Percentiles rank a stretch among this genome's conserved stretches.
These are phyloP conservation scores for Cebus imitator DNA, from an alignment of 2,113 vertebrate genomes.

Conservation along the genomic window DNA sequence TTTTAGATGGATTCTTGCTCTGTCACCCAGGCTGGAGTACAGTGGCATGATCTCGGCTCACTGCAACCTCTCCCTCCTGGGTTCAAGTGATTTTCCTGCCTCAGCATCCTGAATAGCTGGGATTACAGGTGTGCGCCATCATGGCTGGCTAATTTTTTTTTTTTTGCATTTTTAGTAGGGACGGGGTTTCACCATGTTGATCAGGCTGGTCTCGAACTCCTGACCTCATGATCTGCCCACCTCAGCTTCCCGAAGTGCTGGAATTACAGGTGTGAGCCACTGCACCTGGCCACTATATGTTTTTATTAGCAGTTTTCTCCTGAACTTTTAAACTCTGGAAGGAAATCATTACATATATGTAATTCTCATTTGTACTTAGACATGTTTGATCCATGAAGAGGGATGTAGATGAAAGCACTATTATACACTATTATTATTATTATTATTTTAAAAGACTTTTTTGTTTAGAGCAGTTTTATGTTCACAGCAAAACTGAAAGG, in stretches of 20 bases:
- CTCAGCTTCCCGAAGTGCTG: background rate
- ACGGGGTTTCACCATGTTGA: background rate
- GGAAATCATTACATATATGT: background rate
- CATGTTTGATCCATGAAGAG: background rate
- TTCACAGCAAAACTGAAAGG: background rate
- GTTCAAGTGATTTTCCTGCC: background rate
- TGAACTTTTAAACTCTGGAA: constrained; percentile 35
- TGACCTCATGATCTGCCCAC: background rate
- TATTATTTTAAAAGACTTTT: background rate
- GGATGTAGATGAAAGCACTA: background rate
- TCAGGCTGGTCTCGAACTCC: background rate
- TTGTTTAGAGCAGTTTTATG: background rate
- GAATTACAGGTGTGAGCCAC: background rate
- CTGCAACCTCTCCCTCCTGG: background rate
- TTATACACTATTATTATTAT: background rate
- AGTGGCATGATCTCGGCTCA: background rate
- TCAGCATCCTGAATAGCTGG: background rate
- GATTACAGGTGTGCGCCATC: background rate
- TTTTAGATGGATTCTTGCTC: background rate
- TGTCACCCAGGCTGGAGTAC: background rate
- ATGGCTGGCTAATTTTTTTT: background rate
- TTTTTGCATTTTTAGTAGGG: background rate
- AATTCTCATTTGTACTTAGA: background rate
- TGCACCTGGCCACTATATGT: background rate
- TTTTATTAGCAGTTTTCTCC: background rate